These are phyloP conservation scores for Tinea trinotella DNA, from an alignment of 2,888 invertebrate species.

Conservation along the genomic window DNA sequence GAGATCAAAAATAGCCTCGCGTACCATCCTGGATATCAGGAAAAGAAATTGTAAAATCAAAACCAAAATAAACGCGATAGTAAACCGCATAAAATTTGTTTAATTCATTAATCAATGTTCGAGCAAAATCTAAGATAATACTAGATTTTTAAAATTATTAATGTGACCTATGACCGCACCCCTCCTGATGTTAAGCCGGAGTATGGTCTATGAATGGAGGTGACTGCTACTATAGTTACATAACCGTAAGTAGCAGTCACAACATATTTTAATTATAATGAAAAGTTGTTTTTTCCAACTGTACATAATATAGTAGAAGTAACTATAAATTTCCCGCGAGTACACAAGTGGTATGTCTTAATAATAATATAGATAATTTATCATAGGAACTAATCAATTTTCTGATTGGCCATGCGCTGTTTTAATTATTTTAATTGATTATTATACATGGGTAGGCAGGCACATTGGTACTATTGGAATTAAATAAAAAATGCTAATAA, in stretches of 20 bases:
- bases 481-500: neutral
- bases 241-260: too few species aligned
- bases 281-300: constrained; percentile 16
- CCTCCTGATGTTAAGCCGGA: neutral
- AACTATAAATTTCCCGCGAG: constrained; percentile 30
- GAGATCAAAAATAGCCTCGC: too few species aligned
- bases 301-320: constrained; percentile 26
- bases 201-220: neutral
- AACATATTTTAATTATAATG: constrained; percentile 21
- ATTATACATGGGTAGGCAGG: too few species aligned
- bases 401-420: constrained; percentile 20
- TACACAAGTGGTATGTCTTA: constrained; percentile 27
- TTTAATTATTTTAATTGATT: constrained; percentile 33
- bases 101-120: too few species aligned
- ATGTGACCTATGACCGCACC: constrained; percentile 21
- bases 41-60: too few species aligned
- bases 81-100: too few species aligned
- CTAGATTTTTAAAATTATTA: constrained; percentile 19
- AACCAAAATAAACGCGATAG: too few species aligned
- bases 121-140: too few species aligned
- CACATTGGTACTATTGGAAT: too few species aligned
- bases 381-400: constrained; percentile 32
- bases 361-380: constrained; percentile 34
- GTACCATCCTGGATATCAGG: too few species aligned
- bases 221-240: neutral